These are phyloP conservation scores for Oppia nitens DNA, from an alignment of 1,140 invertebrate genomes.

Conservation along the genomic window DNA sequence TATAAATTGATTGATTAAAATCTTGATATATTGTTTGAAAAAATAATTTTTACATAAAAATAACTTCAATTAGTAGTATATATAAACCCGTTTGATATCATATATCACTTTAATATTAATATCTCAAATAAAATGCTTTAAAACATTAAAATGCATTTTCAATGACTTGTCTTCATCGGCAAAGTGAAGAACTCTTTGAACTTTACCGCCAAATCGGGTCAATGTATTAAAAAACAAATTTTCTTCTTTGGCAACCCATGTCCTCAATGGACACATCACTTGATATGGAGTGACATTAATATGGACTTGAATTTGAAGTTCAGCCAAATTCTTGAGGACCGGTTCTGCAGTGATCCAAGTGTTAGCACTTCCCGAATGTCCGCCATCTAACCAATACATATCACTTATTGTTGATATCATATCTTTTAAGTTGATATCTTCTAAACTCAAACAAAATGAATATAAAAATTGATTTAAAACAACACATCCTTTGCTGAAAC, in stretches of 20 bases:
- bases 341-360: conserved; percentile 61
- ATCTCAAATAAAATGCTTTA: conserved; percentile 28
- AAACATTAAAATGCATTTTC: conserved; percentile 48
- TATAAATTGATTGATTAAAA: background rate
- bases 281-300: conserved; percentile 73
- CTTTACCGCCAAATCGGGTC: conserved; percentile 39
- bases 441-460: conserved; percentile 43
- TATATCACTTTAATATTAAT: no score
- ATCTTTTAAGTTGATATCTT: background rate
- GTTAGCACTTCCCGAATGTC: conserved; percentile 59
- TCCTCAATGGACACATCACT: conserved; percentile 45
- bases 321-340: conserved; percentile 47
- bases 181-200: conserved; percentile 46
- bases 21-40: background rate
- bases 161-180: conserved; percentile 40
- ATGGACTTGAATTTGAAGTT: conserved; percentile 44
- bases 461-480: conserved; percentile 74
- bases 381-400: conserved; percentile 75
- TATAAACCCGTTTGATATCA: no score
- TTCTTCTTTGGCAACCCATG: conserved; percentile 66
- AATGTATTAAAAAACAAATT: conserved; percentile 49
- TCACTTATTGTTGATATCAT: conserved; percentile 27
- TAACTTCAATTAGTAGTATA: no score
- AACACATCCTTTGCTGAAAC: conserved; percentile 80
- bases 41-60: no score